Conservation (phyloP, 92 coral and sea anemone genomes). For the Epizoanthus fatuus region DNA sequence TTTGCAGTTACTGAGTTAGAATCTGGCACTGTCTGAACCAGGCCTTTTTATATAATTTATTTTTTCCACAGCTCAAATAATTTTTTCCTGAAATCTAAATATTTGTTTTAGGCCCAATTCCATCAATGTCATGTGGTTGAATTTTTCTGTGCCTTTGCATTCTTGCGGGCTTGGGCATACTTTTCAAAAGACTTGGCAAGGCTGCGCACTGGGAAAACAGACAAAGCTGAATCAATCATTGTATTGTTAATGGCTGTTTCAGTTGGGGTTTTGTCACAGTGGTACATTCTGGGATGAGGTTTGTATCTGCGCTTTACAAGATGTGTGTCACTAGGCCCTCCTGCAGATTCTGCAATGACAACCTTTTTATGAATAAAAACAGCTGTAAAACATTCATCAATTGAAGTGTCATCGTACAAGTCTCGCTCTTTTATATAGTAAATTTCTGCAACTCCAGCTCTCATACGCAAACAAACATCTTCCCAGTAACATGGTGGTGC, state of each 20-base stretch:
- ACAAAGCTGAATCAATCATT: neutral
- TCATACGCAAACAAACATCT: slow-evolving; percentile 67
- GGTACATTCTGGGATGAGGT: slow-evolving; percentile 69
- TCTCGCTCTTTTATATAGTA: slow-evolving; percentile 90
- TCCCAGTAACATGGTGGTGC: slow-evolving; percentile 94
- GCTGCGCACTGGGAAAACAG: slow-evolving; percentile 26
- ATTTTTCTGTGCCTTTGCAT: neutral
- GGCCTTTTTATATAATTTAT: too few species aligned
- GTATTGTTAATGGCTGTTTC: slow-evolving; percentile 6
- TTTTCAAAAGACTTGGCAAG: slow-evolving; percentile 17
- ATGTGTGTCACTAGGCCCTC: neutral
- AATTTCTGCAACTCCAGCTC: slow-evolving; percentile 80
- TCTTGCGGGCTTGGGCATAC: slow-evolving; percentile 7
- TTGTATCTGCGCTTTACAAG: slow-evolving; percentile 43
- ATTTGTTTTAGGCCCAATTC: too few species aligned
- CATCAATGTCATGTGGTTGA: neutral
- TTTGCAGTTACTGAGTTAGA: too few species aligned
- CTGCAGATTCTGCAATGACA: slow-evolving; percentile 36
- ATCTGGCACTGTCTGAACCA: too few species aligned
- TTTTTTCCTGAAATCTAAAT: too few species aligned
- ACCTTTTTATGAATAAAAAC: slow-evolving; percentile 92
- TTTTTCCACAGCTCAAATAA: too few species aligned
- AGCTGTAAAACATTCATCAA: slow-evolving; percentile 87
- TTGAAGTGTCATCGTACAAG: slow-evolving; percentile 74
- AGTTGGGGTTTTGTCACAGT: slow-evolving; percentile 25